Conservation (phyloP, 2,113 vertebrate genomes). For the Madoqua kirkii region DNA sequence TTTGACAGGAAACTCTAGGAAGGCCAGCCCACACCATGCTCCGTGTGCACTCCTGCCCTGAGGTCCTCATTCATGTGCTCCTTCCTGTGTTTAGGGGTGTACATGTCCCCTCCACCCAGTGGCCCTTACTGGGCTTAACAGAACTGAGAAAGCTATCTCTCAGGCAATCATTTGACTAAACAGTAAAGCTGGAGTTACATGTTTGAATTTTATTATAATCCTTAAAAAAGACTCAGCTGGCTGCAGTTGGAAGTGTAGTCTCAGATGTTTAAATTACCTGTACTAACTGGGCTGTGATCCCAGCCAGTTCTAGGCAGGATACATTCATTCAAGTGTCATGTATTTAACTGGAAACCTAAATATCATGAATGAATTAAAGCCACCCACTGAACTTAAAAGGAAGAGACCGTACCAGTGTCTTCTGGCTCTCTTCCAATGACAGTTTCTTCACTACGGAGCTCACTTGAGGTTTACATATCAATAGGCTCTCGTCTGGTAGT, state of each 20-base stretch:
- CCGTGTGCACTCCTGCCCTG: fast-evolving
- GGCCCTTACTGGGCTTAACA: background rate
- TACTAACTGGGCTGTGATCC: background rate
- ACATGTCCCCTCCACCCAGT: background rate
- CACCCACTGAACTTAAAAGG: background rate
- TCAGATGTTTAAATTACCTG: background rate
- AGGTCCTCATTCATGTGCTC: background rate
- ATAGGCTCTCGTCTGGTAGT: background rate
- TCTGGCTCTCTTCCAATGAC: background rate
- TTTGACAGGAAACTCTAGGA: background rate
- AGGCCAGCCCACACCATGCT: background rate
- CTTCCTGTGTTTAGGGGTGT: background rate
- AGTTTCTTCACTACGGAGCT: background rate
- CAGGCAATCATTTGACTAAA: background rate
- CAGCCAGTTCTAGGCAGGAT: background rate
- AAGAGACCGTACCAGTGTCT: background rate
- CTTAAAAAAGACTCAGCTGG: background rate
- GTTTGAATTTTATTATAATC: background rate
- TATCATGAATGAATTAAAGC: background rate
- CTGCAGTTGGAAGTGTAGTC: background rate
- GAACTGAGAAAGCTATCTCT: background rate
- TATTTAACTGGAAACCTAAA: background rate
- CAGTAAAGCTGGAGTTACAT: background rate
- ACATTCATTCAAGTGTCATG: background rate
- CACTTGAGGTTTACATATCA: background rate